Percentiles rank a stretch among this genome's conserved stretches.
These are phyloP conservation scores for Moxostoma hubbsi DNA, from an alignment of 2,797 vertebrate species.

Conservation along the genomic window DNA sequence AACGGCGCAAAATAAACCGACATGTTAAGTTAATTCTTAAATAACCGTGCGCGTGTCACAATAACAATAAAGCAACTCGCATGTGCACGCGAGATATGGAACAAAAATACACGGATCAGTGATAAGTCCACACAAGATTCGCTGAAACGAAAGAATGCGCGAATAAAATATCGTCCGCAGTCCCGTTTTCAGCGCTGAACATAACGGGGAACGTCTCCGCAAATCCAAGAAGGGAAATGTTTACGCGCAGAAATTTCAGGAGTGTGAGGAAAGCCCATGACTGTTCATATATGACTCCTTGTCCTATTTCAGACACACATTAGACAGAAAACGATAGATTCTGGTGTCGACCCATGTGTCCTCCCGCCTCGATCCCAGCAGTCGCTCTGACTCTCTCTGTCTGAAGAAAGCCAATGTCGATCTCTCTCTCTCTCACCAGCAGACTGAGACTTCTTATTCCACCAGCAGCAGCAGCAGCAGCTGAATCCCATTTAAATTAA, in stretches of 20 bases:
- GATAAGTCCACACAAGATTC: conserved; percentile 57
- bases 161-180: conserved; percentile 53
- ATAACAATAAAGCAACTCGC: conserved; percentile 6
- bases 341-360: conserved; percentile 56
- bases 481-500: conserved; percentile 36
- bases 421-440: conserved; percentile 34
- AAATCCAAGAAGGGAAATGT: conserved; percentile 11
- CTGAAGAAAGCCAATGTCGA: conserved; percentile 50
- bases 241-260: conserved; percentile 2
- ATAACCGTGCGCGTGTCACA: conserved; percentile 53
- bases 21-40: conserved; percentile 64
- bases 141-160: conserved; percentile 65
- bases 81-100: background rate
- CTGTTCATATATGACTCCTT: conserved; percentile 32
- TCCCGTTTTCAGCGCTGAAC: conserved; percentile 36
- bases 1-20: conserved; percentile 62
- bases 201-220: conserved; percentile 4
- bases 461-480: background rate
- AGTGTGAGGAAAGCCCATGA: background rate
- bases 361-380: conserved; percentile 45
- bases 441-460: conserved; percentile 19
- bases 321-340: conserved; percentile 40
- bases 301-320: conserved; percentile 12
- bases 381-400: conserved; percentile 54
- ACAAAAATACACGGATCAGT: background rate